Conservation (phyloP, 1,140 invertebrate genomes). For the Paracyclopina nana region DNA sequence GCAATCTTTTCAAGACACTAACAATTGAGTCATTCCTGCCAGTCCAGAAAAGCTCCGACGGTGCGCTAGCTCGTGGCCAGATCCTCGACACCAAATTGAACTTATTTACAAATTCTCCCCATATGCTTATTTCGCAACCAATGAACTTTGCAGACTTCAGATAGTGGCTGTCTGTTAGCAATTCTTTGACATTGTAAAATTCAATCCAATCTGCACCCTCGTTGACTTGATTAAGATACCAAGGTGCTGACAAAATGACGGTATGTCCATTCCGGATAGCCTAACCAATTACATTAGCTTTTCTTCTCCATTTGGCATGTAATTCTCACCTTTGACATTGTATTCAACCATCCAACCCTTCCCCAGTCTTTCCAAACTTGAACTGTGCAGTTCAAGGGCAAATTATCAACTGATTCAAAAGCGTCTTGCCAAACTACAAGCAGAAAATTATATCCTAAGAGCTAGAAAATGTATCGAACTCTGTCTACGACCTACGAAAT, state of each 20-base stretch:
- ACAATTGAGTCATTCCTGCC: no score
- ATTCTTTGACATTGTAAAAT: conserved; percentile 52
- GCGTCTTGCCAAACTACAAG: conserved; percentile 82
- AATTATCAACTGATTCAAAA: conserved; percentile 48
- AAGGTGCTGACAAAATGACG: conserved; percentile 50
- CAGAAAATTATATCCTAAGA: conserved; percentile 2
- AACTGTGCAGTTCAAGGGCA: conserved; percentile 42
- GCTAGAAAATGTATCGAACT: conserved; percentile 4
- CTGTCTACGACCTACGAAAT: neutral
- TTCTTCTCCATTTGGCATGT: neutral
- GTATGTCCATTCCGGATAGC: conserved; percentile 37
- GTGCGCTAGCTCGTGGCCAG: no score
- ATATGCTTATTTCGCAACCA: no score
- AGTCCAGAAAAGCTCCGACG: no score
- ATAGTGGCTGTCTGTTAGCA: no score
- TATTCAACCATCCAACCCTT: conserved; percentile 1
- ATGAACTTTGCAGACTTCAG: no score
- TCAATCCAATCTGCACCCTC: conserved; percentile 51
- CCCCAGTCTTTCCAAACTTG: conserved; percentile 44
- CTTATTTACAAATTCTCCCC: no score
- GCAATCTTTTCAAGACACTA: no score
- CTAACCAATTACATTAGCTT: neutral
- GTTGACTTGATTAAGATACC: conserved; percentile 59
- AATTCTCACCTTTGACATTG: neutral
- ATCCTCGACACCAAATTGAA: no score